Evolutionary conservation across 1,140 invertebrate species (phyloP).

Genomic region (Battus philenor): DNA sequence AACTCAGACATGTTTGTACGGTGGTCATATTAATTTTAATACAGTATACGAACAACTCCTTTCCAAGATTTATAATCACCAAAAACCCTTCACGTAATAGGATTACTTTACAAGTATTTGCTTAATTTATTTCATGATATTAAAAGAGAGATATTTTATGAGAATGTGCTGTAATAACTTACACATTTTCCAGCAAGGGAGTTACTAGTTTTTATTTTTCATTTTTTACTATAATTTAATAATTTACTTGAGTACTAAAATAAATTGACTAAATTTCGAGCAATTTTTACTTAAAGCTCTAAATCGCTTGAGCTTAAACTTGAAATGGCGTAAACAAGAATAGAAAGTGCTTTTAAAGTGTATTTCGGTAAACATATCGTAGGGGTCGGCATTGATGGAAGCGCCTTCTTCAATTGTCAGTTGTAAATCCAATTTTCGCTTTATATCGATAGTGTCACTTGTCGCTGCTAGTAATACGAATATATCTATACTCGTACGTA

Average conservation of each 20-base stretch:
- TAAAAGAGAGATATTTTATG: too few species aligned
- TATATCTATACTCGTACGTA: slow-evolving; percentile 22
- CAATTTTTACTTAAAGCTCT: slow-evolving; percentile 5
- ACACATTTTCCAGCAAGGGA: background rate
- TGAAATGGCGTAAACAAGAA: slow-evolving; percentile 30
- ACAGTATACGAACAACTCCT: too few species aligned
- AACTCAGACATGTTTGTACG: too few species aligned
- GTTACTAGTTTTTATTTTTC: background rate
- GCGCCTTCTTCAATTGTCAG: slow-evolving; percentile 65
- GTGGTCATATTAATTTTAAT: too few species aligned
- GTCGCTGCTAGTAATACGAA: slow-evolving; percentile 39
- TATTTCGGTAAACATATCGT: slow-evolving; percentile 63
- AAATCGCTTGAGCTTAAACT: slow-evolving; percentile 18
- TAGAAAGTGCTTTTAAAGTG: slow-evolving; percentile 54
- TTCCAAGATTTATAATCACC: too few species aligned
- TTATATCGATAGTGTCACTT: slow-evolving; percentile 59
- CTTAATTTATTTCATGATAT: too few species aligned
- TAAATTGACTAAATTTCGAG: too few species aligned
- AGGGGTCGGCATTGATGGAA: slow-evolving; percentile 63
- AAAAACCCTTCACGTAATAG: too few species aligned
- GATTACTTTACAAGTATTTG: too few species aligned
- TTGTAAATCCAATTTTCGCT: slow-evolving; percentile 70
- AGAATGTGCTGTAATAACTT: too few species aligned
- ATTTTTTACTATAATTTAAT: background rate
- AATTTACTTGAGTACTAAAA: background rate